Percentiles rank a stretch among this genome's conserved stretches.
Evolutionary conservation across 2,797 vertebrate genomes (phyloP).

Genomic region (Typhlichthys eigenmanni): DNA sequence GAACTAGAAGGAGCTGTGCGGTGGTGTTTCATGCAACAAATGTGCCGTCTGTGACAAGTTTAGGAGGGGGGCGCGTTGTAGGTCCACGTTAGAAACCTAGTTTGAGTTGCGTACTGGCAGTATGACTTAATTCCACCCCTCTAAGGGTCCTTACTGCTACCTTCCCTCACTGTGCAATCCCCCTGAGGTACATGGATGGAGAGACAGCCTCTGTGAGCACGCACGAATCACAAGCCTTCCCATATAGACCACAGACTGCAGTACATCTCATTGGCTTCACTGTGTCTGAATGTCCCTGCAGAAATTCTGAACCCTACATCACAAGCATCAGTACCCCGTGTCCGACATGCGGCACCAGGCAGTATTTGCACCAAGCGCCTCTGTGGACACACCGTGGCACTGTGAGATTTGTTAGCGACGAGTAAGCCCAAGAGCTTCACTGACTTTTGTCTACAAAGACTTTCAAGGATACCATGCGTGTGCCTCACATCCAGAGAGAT

Average conservation of each 20-base stretch:
- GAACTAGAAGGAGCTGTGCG: conserved; percentile 4
- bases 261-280: conserved; percentile 15
- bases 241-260: background rate
- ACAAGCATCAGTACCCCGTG: background rate
- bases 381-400: background rate
- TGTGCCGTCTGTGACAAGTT: background rate
- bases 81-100: conserved; percentile 32
- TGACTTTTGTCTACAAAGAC: no score
- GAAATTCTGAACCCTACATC: background rate
- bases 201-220: conserved; percentile 1
- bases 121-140: conserved; percentile 32
- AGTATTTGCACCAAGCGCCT: conserved; percentile 14
- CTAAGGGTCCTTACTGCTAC: conserved; percentile 12
- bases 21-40: conserved; percentile 6
- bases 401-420: no score
- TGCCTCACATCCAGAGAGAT: no score
- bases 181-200: conserved; percentile 1
- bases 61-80: conserved; percentile 17
- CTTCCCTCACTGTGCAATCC: conserved; percentile 1
- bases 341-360: background rate
- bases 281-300: background rate
- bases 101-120: conserved; percentile 34
- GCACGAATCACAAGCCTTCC: background rate
- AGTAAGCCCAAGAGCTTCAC: no score
- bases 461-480: no score